Conservation (phyloP, 2,113 vertebrate species). For the Tychaedon coryphoeus region DNA sequence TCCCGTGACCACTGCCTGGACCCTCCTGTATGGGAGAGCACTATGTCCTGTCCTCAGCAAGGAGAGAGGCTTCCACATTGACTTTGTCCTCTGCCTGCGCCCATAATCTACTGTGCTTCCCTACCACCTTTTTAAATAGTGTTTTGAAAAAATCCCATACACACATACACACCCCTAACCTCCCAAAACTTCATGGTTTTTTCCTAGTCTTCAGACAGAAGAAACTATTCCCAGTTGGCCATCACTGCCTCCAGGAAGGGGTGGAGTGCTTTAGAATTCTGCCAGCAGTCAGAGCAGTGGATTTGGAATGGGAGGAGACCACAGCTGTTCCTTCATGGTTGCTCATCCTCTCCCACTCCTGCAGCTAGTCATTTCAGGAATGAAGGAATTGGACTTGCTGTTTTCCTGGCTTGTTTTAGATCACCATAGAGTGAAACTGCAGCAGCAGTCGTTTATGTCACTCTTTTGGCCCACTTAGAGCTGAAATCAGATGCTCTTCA, state of each 20-base stretch:
- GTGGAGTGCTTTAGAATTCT: background rate
- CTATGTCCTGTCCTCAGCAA: background rate
- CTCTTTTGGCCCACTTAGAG: background rate
- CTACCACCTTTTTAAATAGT: background rate
- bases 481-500: background rate
- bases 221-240: background rate
- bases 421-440: background rate
- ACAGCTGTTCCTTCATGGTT: constrained; percentile 27
- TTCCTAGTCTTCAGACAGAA: background rate
- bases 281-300: background rate
- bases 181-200: background rate
- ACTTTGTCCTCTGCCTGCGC: background rate
- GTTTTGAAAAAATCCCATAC: background rate
- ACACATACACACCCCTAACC: background rate
- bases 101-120: background rate
- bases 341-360: constrained; percentile 42
- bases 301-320: constrained; percentile 1
- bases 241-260: background rate
- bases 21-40: background rate
- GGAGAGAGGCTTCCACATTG: background rate
- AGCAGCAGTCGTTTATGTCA: background rate
- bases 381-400: background rate
- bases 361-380: background rate
- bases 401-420: constrained; percentile 26
- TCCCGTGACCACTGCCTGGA: background rate